phyloP scores from a whole-genome alignment of 2,113 vertebrate genomes.

The Hippopotamus amphibius region DNA sequence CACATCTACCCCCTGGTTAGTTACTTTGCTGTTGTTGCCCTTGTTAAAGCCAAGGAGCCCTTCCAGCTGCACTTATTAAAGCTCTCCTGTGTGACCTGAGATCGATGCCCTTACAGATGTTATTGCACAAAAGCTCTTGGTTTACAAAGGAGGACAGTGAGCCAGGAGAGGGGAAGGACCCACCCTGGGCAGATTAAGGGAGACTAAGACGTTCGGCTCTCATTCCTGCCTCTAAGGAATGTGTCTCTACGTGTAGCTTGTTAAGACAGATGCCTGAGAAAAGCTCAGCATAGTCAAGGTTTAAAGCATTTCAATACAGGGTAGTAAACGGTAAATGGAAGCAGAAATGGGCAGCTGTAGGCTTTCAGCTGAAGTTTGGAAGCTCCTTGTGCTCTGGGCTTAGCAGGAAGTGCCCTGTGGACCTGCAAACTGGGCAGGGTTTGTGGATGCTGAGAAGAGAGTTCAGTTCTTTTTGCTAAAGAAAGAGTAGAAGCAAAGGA shows the following conservation, averaged over 20 bases:
- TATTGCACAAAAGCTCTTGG: fast-evolving
- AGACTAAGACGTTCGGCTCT: not conserved
- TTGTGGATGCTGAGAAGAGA: not conserved
- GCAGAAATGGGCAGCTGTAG: not conserved
- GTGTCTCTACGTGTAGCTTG: not conserved
- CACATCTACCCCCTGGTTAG: too few species aligned
- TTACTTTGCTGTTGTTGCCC: not conserved
- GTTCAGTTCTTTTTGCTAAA: not conserved
- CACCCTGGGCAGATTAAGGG: not conserved
- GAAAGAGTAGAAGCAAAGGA: not conserved
- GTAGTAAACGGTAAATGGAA: not conserved
- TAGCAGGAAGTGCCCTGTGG: not conserved
- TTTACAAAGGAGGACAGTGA: not conserved
- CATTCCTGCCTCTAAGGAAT: not conserved
- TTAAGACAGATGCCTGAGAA: not conserved
- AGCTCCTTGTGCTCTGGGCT: fast-evolving
- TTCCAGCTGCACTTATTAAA: not conserved
- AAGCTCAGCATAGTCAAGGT: not conserved
- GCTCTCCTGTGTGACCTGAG: not conserved
- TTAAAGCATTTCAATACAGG: not conserved
- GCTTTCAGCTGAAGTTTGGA: not conserved
- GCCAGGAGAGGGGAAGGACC: not conserved
- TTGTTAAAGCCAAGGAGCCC: not conserved
- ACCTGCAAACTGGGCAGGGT: not conserved
- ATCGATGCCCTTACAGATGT: not conserved